These are phyloP conservation scores for Lasioglossum albipes DNA, from an alignment of 1,140 invertebrate species.

Conservation along the genomic window DNA sequence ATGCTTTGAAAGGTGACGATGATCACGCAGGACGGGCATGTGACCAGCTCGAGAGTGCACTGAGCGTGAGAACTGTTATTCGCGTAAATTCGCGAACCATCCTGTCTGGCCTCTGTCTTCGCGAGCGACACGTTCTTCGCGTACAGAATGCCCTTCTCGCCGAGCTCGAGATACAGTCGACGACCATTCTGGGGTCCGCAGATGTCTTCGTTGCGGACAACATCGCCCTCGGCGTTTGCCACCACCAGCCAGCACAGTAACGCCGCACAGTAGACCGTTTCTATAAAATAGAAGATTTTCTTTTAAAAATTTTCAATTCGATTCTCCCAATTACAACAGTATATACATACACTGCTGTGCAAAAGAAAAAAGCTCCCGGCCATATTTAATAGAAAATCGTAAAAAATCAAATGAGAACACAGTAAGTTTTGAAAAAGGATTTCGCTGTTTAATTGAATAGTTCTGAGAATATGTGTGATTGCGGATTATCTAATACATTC, in stretches of 20 bases:
- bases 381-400: no score
- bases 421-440: no score
- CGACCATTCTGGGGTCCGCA: conserved; percentile 83
- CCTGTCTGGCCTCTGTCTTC: conserved; percentile 66
- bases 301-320: no score
- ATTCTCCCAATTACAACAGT: no score
- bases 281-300: no score
- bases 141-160: conserved; percentile 81
- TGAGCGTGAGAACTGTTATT: conserved; percentile 79
- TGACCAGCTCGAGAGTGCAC: conserved; percentile 85
- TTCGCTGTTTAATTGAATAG: no score
- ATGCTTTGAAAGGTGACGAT: conserved; percentile 82
- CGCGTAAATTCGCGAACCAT: conserved; percentile 58
- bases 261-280: no score
- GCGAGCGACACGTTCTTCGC: conserved; percentile 81
- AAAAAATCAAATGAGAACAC: no score
- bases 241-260: conserved; percentile 37
- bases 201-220: conserved; percentile 81
- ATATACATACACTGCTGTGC: no score
- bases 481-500: no score
- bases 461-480: no score
- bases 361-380: no score
- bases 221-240: conserved; percentile 48
- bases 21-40: conserved; percentile 86
- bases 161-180: conserved; percentile 83